Conservation (phyloP, 1,140 invertebrate genomes). For the Drosophila bifasciata region DNA sequence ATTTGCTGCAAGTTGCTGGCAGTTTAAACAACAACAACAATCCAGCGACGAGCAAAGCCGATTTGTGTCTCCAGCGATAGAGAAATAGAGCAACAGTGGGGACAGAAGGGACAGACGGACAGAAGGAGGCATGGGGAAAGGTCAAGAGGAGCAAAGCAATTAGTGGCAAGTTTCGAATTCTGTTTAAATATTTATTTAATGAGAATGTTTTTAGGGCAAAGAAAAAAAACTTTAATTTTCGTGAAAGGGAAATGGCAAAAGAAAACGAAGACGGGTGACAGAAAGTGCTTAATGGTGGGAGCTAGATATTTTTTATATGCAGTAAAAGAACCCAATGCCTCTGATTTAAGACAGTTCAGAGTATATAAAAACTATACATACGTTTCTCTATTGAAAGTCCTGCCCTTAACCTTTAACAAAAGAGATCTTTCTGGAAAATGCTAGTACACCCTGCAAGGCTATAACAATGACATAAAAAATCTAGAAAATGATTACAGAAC, state of each 20-base stretch:
- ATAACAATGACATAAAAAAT: not conserved
- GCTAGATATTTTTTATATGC: no score
- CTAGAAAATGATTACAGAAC: conserved; percentile 3
- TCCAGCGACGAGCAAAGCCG: conserved; percentile 39
- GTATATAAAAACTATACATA: no score
- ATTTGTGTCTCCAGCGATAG: conserved; percentile 35
- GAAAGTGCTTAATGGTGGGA: no score
- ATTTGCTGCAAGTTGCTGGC: conserved; percentile 53
- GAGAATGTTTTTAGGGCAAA: conserved; percentile 12
- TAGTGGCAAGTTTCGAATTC: conserved; percentile 29
- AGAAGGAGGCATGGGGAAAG: no score
- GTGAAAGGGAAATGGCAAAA: conserved; percentile 5
- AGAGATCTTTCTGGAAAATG: no score
- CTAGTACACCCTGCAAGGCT: no score
- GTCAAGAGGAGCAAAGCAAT: conserved; percentile 37
- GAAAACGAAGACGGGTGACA: not conserved
- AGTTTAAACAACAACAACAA: conserved; percentile 63
- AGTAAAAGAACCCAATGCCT: no score
- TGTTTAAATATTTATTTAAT: conserved; percentile 35
- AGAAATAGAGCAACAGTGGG: conserved; percentile 4
- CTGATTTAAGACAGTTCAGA: no score
- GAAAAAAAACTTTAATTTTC: conserved; percentile 27
- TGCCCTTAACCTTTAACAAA: no score
- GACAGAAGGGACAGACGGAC: not conserved
- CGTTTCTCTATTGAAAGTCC: no score